Base-by-base conservation (phyloP, 2,888 invertebrate species). In the Cephalotes varians region DNA sequence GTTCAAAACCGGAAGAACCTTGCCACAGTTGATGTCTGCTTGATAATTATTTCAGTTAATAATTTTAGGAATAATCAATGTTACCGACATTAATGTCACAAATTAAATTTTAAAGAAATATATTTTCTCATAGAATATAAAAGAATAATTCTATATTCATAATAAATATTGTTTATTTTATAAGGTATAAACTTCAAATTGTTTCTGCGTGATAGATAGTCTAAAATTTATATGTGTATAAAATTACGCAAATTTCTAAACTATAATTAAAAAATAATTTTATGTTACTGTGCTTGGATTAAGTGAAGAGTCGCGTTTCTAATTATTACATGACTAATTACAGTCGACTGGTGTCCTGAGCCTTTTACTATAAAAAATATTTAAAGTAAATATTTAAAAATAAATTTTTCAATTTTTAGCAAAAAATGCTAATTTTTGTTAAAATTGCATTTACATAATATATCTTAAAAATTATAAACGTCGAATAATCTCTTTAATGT, bases 11-110 rank as follows among this genome's bases (percentile, higher is more conserved):
- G 98, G 96, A 2, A 97, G 96, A 21, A 98, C 97, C 92, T 97
- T 97, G 7, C 98, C 98, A 93, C 98, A 98, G 92, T 98, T 98
- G 85, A 98, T 96, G 94, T 97, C 98, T 98, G 92, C 0, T 90
- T 88, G 56, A 84, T 62, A 44, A 67, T 54, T 21, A 56, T 69
- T 76, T 28, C 6, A 40, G 6, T 76, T 12, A 65, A 15, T 40
- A 28, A 64, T 76, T n/a, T 51, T 28, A 37, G 9, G 15, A 76
- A 25, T 12, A 25, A n/a, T 31, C 6, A n/a, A 1, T n/a, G 15
- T 47, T 28, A 3, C 7, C 9, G 10, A 37, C 6, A n/a, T n/a
- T n/a, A n/a, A 3, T 44, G 1, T 64, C 18, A 40, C 5, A 28
- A n/a, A 58, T 44, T 34, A 18, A 40, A 3, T 37, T 62, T 56